These are phyloP conservation scores for Aradus depressus DNA, from an alignment of 2,888 invertebrate species.

Conservation along the genomic window DNA sequence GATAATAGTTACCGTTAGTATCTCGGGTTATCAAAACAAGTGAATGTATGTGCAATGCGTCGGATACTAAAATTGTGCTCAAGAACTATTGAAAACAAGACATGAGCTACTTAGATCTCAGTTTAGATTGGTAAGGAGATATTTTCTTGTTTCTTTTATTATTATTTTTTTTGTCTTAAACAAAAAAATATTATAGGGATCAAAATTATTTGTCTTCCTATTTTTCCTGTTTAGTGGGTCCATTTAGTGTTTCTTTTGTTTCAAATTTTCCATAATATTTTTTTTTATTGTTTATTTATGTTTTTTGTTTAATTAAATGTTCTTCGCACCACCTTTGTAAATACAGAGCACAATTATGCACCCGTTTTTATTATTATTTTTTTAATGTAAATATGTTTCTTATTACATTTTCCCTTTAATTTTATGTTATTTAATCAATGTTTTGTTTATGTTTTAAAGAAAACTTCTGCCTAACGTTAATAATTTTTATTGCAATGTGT, in stretches of 20 bases:
- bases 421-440: neutral
- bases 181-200: too few relatives aligned
- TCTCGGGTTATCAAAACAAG: too few relatives aligned
- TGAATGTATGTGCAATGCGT: conserved; percentile 7
- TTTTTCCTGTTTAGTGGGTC: too few relatives aligned
- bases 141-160: too few relatives aligned
- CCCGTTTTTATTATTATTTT: too few relatives aligned
- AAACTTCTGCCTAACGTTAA: neutral
- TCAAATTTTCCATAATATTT: conserved; percentile 6
- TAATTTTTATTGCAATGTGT: neutral
- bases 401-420: neutral
- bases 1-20: too few relatives aligned
- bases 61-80: conserved; percentile 1
- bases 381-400: too few relatives aligned
- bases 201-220: too few relatives aligned
- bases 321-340: conserved; percentile 3
- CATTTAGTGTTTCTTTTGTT: too few relatives aligned
- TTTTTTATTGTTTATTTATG: neutral
- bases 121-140: conserved; percentile 28
- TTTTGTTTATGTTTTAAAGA: conserved; percentile 1
- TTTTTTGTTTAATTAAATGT: conserved; percentile 2
- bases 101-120: conserved; percentile 29
- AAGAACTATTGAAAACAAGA: conserved; percentile 17
- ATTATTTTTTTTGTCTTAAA: too few relatives aligned
- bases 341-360: conserved; percentile 16